phyloP scores from a whole-genome alignment of 2,888 invertebrate species.

The Thera obeliscata region DNA sequence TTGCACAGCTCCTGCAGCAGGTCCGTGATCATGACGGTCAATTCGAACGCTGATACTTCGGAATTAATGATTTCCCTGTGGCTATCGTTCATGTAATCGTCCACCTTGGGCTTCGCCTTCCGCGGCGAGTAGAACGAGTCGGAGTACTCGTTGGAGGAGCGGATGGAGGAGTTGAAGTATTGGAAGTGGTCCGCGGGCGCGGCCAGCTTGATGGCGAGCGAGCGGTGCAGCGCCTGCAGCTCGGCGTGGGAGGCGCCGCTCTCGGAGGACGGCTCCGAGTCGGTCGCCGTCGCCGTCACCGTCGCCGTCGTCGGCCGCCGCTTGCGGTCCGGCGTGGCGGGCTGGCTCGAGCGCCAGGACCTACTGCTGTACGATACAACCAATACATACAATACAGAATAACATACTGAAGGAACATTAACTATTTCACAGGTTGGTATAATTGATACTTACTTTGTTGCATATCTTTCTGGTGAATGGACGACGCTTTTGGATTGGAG shows the following conservation, averaged over 20 bases:
- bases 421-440: not conserved
- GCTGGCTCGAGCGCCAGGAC: slow-evolving; percentile 54
- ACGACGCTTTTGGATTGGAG: slow-evolving; percentile 50
- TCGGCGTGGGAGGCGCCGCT: slow-evolving; percentile 79
- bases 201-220: slow-evolving; percentile 82
- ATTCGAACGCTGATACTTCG: slow-evolving; percentile 82
- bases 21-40: slow-evolving; percentile 83
- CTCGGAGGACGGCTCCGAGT: slow-evolving; percentile 69
- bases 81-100: slow-evolving; percentile 81
- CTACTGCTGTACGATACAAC: slow-evolving; percentile 44
- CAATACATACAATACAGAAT: too few species aligned
- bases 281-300: slow-evolving; percentile 51
- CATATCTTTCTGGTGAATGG: slow-evolving; percentile 53
- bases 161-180: slow-evolving; percentile 81
- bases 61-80: slow-evolving; percentile 80
- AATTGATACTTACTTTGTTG: slow-evolving; percentile 14
- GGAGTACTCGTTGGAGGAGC: slow-evolving; percentile 65
- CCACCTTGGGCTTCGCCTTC: slow-evolving; percentile 74
- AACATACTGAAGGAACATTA: too few species aligned
- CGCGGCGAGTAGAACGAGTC: slow-evolving; percentile 65
- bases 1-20: slow-evolving; percentile 82
- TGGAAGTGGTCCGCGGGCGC: slow-evolving; percentile 86
- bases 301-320: slow-evolving; percentile 52
- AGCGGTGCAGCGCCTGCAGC: slow-evolving; percentile 76
- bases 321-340: slow-evolving; percentile 54